Percentiles rank a stretch among this genome's conserved stretches.
Conservation (phyloP, 2,888 invertebrate genomes). For the Agrochola lychnidis region DNA sequence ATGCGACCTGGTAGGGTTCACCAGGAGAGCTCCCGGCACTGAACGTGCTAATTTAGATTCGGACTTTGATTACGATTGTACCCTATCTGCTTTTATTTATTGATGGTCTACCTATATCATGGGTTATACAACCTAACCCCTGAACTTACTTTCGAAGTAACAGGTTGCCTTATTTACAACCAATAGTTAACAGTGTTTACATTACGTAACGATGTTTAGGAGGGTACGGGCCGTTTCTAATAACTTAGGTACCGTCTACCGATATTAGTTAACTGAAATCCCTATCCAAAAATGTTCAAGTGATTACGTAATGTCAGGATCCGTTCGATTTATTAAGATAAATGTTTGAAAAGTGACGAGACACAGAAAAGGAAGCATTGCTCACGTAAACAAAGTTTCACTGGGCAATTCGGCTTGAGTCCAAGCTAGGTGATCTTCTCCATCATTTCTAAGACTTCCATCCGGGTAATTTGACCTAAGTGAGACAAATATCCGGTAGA, state of each 20-base stretch:
- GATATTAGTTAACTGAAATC: not conserved
- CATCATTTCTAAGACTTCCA: not conserved
- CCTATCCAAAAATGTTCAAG: not conserved
- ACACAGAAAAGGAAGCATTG: slow-evolving; percentile 4
- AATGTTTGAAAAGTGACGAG: slow-evolving; percentile 15
- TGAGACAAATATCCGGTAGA: slow-evolving; percentile 25
- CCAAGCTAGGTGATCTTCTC: not conserved
- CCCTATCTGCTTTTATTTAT: not conserved
- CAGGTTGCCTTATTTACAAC: slow-evolving; percentile 21
- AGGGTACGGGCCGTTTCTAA: not conserved
- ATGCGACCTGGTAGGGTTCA: too few relatives aligned
- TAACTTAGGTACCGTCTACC: not conserved
- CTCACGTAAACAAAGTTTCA: not conserved
- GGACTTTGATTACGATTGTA: not conserved
- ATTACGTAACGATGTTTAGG: slow-evolving; percentile 36
- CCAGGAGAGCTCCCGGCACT: too few relatives aligned
- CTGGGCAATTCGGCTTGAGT: not conserved
- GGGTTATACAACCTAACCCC: slow-evolving; percentile 38
- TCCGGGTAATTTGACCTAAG: not conserved
- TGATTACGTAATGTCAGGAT: not conserved
- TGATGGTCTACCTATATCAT: not conserved
- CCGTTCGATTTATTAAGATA: not conserved
- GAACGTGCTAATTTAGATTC: not conserved
- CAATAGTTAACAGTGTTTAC: not conserved
- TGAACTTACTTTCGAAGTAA: slow-evolving; percentile 55